Evolutionary conservation across 2,888 invertebrate genomes (phyloP).

Genomic region (Luffia ferchaultella): DNA sequence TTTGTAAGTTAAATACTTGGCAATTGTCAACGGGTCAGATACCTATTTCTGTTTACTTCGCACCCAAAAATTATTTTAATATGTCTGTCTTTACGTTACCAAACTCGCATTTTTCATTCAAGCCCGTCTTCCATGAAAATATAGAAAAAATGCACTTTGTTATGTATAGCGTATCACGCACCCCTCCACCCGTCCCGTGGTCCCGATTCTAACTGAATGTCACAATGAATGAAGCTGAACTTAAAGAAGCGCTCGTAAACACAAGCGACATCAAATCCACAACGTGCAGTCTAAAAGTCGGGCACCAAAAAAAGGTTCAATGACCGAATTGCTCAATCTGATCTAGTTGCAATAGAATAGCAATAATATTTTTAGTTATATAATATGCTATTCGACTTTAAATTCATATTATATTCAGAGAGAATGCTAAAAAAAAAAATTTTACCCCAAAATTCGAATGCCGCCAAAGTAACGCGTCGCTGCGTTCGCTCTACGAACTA

Average conservation of each 20-base stretch:
- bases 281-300: neutral
- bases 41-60: no score
- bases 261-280: no score
- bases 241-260: no score
- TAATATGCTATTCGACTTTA: no score
- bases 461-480: no score
- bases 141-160: slow-evolving; percentile 33
- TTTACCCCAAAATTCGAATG: no score
- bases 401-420: no score
- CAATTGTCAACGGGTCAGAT: no score
- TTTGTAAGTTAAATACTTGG: slow-evolving; percentile 24
- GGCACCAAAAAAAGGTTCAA: neutral
- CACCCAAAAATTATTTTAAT: no score
- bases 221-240: neutral
- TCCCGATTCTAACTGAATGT: neutral
- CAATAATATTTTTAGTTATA: slow-evolving; percentile 20
- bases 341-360: slow-evolving; percentile 40
- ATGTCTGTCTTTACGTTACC: neutral
- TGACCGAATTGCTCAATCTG: slow-evolving; percentile 44
- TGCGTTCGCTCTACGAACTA: neutral
- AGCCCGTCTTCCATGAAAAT: slow-evolving; percentile 34
- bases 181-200: neutral
- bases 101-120: slow-evolving; percentile 6
- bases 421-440: no score
- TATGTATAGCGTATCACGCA: slow-evolving; percentile 40